phyloP scores from a whole-genome alignment of 2,888 invertebrate genomes.

The Leistus spinibarbis region DNA sequence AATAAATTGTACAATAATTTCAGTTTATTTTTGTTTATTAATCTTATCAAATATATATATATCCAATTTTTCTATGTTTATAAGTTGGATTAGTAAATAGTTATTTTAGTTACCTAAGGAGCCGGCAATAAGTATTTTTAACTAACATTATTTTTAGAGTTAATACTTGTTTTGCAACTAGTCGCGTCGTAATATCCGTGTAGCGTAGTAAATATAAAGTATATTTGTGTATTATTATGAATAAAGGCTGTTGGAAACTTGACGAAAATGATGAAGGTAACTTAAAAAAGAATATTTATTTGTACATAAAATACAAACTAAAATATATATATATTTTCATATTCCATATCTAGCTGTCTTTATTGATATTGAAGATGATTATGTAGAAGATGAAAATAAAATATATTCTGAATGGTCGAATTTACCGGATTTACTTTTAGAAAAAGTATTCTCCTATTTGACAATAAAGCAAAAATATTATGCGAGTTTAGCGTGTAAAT shows the following conservation, averaged over 20 bases:
- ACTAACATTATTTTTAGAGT: conserved; percentile 18
- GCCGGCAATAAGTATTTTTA: conserved; percentile 24
- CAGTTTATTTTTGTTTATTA: too few species aligned
- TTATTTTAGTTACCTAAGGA: conserved; percentile 2
- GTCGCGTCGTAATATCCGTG: conserved; percentile 17
- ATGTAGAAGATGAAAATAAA: conserved; percentile 54
- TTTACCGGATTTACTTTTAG: conserved; percentile 74
- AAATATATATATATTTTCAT: too few species aligned
- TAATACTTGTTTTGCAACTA: conserved; percentile 14
- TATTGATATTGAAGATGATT: conserved; percentile 49
- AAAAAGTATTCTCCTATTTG: conserved; percentile 73
- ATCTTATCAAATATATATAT: not conserved
- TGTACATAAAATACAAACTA: too few species aligned
- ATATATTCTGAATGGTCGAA: conserved; percentile 68
- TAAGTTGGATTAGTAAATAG: conserved; percentile 13
- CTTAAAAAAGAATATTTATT: too few species aligned
- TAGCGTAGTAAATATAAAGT: not conserved
- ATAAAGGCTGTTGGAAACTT: conserved; percentile 56
- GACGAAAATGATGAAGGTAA: conserved; percentile 58
- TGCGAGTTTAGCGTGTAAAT: conserved; percentile 71
- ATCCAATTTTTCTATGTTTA: not conserved
- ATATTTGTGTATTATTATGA: conserved; percentile 48
- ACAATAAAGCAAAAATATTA: conserved; percentile 72
- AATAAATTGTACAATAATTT: too few species aligned
- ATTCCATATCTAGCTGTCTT: conserved; percentile 10